Evolutionary conservation across 1,140 invertebrate species (phyloP), one percentile per base, ranked within the genome.

Genomic region (Orchesella cincta): DNA sequence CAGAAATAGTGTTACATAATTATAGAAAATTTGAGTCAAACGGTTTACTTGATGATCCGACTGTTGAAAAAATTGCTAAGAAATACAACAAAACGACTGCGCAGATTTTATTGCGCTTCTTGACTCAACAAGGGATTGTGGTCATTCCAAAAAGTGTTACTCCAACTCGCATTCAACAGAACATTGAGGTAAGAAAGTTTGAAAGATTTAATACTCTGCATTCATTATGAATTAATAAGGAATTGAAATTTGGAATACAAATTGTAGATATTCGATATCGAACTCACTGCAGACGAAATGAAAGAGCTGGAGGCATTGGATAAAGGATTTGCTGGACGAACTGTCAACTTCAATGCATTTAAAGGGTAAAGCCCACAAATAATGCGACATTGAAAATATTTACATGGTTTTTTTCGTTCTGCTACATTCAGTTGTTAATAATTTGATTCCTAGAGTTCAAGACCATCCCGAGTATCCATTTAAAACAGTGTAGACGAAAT

Each of bases 221-320:
- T n/a, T 23, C 2, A 26, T 23, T 1, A 29, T 39, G 33, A 18
- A 16, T 23, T 16, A 46, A 12, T 29, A 18, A 29, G 16, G 18
- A 16, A 18, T 71, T 71, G 3, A n/a, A n/a, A n/a, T n/a, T n/a
- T n/a, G n/a, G 39, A 8, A 46, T 46, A 46, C 39, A 46, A 12
- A 46, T 46, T 46, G 39, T n/a, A 90, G 78, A 85, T 92, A 73
- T 90, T 89, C 78, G 86, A 90, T 83, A 90, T 91, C 83, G 83
- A 85, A 75, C 81, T 91, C 14, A 85, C 79, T 18, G 78, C 85
- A 18, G 85, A 87, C 1, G 89, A 90, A 73, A 85, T 90, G 81
- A 79, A 85, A 29, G 52, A 80, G 16, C 78, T 91, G 23, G 84
- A 87, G 78, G 77, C 62, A 1, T 83, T 91, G 36, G 91, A 94